Evolutionary conservation across 2,888 invertebrate species (phyloP).

Genomic region (Melanostoma mellinum): DNA sequence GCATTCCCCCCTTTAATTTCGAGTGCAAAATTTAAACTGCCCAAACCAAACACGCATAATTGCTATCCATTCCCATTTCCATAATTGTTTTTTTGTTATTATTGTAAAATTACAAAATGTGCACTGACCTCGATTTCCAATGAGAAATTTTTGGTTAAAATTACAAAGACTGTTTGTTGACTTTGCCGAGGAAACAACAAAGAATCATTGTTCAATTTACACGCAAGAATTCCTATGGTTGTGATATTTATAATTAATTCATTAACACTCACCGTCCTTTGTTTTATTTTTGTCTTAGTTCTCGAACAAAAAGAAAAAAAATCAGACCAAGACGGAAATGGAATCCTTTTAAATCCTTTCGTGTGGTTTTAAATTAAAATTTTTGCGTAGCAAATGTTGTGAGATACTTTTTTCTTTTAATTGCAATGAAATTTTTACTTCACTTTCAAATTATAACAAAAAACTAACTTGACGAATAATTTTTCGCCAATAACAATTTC

Average conservation of each 20-base stretch:
- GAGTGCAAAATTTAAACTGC: too few relatives aligned
- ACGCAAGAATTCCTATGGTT: background rate
- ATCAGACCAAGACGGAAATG: slow-evolving; percentile 33
- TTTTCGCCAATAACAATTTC: background rate
- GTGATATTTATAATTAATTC: slow-evolving; percentile 12
- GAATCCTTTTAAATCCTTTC: slow-evolving; percentile 9
- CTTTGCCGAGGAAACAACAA: background rate
- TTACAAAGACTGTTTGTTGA: slow-evolving; percentile 1
- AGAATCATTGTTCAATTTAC: slow-evolving; percentile 1
- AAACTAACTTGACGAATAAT: background rate
- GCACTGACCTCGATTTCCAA: slow-evolving; percentile 49
- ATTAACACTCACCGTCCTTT: slow-evolving; percentile 56
- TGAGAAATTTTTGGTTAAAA: slow-evolving; percentile 12
- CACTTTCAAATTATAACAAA: background rate
- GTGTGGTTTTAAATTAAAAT: background rate
- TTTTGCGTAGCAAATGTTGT: background rate
- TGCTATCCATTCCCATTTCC: too few relatives aligned
- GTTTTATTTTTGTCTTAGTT: slow-evolving; percentile 27
- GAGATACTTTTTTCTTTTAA: background rate
- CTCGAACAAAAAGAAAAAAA: slow-evolving; percentile 17
- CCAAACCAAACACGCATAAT: too few relatives aligned
- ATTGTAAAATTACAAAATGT: slow-evolving; percentile 33
- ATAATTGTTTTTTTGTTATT: background rate
- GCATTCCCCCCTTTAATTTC: too few relatives aligned
- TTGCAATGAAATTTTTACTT: background rate